Evolutionary conservation across 2,113 vertebrate species (phyloP).

Genomic region (Triplophysa tibetana): DNA sequence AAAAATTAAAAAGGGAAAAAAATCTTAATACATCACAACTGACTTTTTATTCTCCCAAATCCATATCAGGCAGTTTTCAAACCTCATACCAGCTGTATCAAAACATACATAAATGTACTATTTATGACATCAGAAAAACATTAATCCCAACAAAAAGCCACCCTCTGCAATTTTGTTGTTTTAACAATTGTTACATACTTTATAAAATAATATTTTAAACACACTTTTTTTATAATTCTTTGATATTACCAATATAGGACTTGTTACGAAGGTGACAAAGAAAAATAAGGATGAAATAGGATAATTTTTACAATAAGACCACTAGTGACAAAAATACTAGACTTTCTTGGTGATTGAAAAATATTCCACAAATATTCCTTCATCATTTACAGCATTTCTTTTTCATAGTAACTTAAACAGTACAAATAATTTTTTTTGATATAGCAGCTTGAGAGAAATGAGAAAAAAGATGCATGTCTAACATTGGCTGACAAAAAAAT

Average conservation of each 20-base stretch:
- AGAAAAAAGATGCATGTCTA: background rate
- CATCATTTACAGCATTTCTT: slow-evolving; percentile 1
- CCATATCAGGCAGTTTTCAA: background rate
- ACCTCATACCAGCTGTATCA: background rate
- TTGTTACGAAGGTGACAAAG: slow-evolving; percentile 42
- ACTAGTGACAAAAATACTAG: slow-evolving; percentile 20
- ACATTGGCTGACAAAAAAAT: background rate
- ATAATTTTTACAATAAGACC: slow-evolving; percentile 12
- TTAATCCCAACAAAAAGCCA: slow-evolving; percentile 1
- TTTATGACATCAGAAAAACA: background rate
- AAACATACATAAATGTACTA: slow-evolving; percentile 2
- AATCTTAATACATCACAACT: background rate
- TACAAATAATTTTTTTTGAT: slow-evolving; percentile 24
- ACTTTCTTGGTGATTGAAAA: background rate
- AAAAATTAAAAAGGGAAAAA: background rate
- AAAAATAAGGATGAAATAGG: background rate
- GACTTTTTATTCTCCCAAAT: background rate
- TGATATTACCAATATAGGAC: slow-evolving; percentile 7
- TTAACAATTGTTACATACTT: background rate
- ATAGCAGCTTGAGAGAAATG: slow-evolving; percentile 6
- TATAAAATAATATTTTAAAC: background rate
- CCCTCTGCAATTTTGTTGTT: background rate
- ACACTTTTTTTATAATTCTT: background rate
- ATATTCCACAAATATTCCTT: slow-evolving; percentile 18
- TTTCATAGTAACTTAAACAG: slow-evolving; percentile 16